Base-by-base conservation (phyloP, 2,888 invertebrate genomes). In the Meteorus cinctellus region DNA sequence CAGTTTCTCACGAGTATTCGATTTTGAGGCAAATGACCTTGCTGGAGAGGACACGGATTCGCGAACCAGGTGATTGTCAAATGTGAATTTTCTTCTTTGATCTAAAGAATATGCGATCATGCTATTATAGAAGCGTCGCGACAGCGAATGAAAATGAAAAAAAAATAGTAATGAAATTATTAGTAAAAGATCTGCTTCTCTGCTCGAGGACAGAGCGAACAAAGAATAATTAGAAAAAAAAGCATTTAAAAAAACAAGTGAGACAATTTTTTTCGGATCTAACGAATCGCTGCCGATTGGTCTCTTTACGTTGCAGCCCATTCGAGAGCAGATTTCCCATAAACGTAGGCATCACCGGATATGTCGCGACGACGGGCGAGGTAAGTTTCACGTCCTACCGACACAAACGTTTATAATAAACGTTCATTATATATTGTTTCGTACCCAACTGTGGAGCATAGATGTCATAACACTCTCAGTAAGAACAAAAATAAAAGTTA, bases 341-440 rank as follows among this genome's bases (percentile, higher is more conserved):
- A 86, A 97, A 98, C 90, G 94, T 98, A 82, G 98, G 98, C 77
- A 97, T 98, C 86, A 97, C 97, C 34, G 97, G 98, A 76, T 95
- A 97, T 90, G 98, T 97, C 68, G 98, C 98, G 73, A 96, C 97
- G 62, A 97, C 97, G 76, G 98, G 98, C 83, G 97, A 98, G 94
- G 97, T 97, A 91, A 91, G 92, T 87, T 81, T 79, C 72, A 72
- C 71, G 63, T 65, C 65, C 71, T 70, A 77, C 59, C 60, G 41
- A 62, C 14, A 73, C 24, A 55, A 51, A 51, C n/a, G n/a, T 51
- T 51, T n/a, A 19, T 51, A 73, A 63, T 63, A 62, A 70, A 77
- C 16, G 34, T 69, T 55, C 12, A 51, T 19, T 55, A n/a, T 69
- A 24, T 45, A 36, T 67, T 67, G 19, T 29, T 70, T 19, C 24